phyloP scores from a whole-genome alignment of 1,140 invertebrate genomes.

The Holotrichia oblita region DNA sequence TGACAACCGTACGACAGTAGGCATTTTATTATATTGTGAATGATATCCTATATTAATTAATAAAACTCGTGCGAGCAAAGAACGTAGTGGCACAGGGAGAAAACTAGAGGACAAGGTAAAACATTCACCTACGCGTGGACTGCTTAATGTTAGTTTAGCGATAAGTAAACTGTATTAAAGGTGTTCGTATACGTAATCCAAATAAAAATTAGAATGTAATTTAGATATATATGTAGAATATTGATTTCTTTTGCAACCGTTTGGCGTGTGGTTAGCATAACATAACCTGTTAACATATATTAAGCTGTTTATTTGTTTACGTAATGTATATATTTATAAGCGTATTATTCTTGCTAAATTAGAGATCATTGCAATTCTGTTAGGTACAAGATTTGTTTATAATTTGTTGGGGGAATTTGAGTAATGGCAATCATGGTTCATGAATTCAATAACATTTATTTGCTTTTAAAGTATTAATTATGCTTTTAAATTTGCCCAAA shows the following conservation, averaged over 20 bases:
- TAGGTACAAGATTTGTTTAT: no score
- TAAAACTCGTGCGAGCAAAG: not conserved
- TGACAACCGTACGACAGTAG: conserved; percentile 4
- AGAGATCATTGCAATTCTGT: no score
- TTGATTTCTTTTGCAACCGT: not conserved
- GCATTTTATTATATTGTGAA: conserved; percentile 19
- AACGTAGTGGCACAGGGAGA: not conserved
- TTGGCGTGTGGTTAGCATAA: not conserved
- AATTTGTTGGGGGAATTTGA: no score
- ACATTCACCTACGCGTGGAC: conserved; percentile 1
- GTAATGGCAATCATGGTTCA: no score
- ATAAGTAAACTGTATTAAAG: not conserved
- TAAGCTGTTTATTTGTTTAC: not conserved
- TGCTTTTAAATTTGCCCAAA: no score
- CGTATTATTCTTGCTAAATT: no score
- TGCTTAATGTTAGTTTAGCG: not conserved
- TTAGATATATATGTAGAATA: not conserved
- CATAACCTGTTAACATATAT: not conserved
- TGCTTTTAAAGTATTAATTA: no score
- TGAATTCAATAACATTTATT: no score
- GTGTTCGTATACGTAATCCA: not conserved
- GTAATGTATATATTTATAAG: no score
- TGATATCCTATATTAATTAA: conserved; percentile 28
- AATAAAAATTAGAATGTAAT: not conserved
- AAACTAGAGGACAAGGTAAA: conserved; percentile 22